These are phyloP conservation scores for Macrophya alboannulata DNA, from an alignment of 2,888 invertebrate species.

Conservation along the genomic window DNA sequence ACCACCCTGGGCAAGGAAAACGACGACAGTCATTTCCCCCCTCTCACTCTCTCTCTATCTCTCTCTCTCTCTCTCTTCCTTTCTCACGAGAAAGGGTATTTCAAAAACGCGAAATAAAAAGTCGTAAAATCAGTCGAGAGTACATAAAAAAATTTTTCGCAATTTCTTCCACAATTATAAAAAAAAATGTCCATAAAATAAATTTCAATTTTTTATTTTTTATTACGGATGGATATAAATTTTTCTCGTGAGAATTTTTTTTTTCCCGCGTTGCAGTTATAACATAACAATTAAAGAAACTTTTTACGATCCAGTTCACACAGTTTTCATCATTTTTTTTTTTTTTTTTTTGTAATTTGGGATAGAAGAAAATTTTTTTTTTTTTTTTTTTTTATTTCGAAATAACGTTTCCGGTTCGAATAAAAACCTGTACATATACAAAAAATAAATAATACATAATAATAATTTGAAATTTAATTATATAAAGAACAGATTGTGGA, in stretches of 20 bases:
- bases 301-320: too few relatives aligned
- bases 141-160: neutral
- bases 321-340: neutral
- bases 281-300: too few relatives aligned
- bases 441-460: too few relatives aligned
- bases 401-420: too few relatives aligned
- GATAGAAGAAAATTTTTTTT: neutral
- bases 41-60: neutral
- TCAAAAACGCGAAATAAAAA: neutral
- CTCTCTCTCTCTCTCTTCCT: neutral
- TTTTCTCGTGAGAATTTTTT: neutral
- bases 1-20: constrained; percentile 9
- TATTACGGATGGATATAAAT: neutral
- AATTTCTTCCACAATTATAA: neutral
- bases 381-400: neutral
- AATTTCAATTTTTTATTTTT: neutral
- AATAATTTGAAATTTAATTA: too few relatives aligned
- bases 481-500: neutral
- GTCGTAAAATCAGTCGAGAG: neutral
- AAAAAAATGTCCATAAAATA: neutral
- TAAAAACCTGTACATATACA: too few relatives aligned
- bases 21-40: neutral
- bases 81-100: neutral
- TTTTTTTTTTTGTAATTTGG: neutral
- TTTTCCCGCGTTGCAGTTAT: neutral